Evolutionary conservation across 2,797 vertebrate genomes (phyloP).

Genomic region (Eidolon dupreanum): DNA sequence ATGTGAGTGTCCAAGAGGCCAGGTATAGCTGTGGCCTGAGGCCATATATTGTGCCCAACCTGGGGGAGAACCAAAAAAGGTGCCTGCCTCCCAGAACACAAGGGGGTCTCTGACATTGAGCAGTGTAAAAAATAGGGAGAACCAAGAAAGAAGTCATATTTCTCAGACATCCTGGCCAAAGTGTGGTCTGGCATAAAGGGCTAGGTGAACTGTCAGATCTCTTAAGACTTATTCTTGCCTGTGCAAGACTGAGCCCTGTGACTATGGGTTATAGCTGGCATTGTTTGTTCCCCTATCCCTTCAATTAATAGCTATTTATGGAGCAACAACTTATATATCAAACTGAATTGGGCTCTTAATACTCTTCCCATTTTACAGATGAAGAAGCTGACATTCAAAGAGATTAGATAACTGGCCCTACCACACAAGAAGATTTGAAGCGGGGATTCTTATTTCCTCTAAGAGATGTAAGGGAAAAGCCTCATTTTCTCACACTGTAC

Average conservation of each 20-base stretch:
- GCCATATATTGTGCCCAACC: neutral
- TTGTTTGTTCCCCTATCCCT: neutral
- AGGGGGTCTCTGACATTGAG: neutral
- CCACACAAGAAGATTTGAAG: constrained; percentile 1
- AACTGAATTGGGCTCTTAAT: neutral
- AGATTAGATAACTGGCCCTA: neutral
- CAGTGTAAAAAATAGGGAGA: neutral
- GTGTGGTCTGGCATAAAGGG: neutral
- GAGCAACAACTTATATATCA: neutral
- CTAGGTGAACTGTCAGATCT: neutral
- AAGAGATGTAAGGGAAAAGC: neutral
- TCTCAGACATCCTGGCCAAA: neutral
- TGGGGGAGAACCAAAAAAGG: neutral
- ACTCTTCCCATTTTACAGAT: neutral
- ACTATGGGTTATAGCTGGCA: neutral
- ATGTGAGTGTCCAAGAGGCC: neutral
- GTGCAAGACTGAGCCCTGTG: neutral
- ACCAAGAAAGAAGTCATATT: neutral
- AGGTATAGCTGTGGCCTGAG: neutral
- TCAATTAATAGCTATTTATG: neutral
- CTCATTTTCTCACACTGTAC: neutral
- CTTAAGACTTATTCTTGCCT: neutral
- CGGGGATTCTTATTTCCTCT: neutral
- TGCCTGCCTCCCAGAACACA: neutral
- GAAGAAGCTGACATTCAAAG: neutral